These are phyloP conservation scores for Callospermophilus lateralis DNA, from an alignment of 2,113 vertebrate species.

Conservation along the genomic window DNA sequence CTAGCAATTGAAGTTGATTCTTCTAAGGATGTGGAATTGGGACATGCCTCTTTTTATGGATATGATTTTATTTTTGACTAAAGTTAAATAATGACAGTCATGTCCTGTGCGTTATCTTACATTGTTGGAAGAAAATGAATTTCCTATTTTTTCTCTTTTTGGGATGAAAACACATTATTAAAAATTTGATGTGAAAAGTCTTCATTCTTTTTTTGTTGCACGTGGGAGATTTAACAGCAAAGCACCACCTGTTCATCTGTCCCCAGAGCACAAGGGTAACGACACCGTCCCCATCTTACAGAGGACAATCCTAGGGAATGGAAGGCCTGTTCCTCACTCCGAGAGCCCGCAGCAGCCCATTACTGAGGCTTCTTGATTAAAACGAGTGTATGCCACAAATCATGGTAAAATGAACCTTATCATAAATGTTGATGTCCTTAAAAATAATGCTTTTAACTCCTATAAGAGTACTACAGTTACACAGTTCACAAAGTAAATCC, in stretches of 20 bases:
- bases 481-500: neutral
- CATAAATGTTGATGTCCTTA: neutral
- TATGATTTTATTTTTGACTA: neutral
- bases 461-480: neutral
- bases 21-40: constrained; percentile 20
- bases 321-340: fast-evolving
- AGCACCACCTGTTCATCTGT: fast-evolving
- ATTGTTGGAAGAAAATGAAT: neutral
- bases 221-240: too few relatives aligned
- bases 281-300: too few relatives aligned
- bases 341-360: neutral
- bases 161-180: neutral
- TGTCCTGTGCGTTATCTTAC: neutral
- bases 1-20: constrained; percentile 33
- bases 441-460: neutral
- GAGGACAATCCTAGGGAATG: fast-evolving
- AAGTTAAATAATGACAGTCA: neutral
- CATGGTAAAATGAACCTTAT: fast-evolving
- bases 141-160: neutral
- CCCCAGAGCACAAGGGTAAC: fast-evolving
- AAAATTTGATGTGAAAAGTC: neutral
- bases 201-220: neutral
- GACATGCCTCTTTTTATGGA: neutral
- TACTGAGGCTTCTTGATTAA: neutral
- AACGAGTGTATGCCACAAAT: neutral